Conservation (phyloP, 92 coral and sea anemone species). For the Epizoanthus rinbou region DNA sequence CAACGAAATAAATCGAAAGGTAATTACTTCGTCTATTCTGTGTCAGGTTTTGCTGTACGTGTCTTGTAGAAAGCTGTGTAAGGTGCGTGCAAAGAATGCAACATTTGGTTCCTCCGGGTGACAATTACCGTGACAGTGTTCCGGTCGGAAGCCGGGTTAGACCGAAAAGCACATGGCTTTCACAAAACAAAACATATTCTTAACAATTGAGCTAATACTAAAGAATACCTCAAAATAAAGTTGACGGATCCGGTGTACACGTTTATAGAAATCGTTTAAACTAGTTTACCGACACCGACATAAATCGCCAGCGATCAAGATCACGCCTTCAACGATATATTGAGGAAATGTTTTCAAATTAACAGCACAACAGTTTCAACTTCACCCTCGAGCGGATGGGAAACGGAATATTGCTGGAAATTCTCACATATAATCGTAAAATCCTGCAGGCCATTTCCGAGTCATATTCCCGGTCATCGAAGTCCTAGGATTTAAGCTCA, state of each 20-base stretch:
- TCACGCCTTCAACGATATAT: neutral
- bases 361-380: neutral
- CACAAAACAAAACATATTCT: neutral
- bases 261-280: slow-evolving; percentile 22
- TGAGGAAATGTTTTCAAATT: neutral
- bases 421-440: neutral
- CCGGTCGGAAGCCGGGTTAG: slow-evolving; percentile 43
- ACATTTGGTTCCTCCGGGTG: slow-evolving; percentile 1
- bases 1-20: neutral
- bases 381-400: neutral
- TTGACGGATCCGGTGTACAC: slow-evolving; percentile 24
- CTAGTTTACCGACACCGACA: slow-evolving; percentile 6
- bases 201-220: slow-evolving; percentile 22
- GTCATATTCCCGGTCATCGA: neutral
- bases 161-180: slow-evolving; percentile 36
- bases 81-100: neutral
- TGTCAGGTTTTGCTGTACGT: neutral
- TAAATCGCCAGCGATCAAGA: neutral
- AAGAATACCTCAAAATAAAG: slow-evolving; percentile 29
- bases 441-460: neutral
- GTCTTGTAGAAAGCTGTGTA: neutral
- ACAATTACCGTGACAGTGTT: slow-evolving; percentile 27
- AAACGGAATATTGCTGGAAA: neutral
- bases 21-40: neutral
- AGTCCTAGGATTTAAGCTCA: neutral